Percentiles rank a stretch among this genome's conserved stretches.
Evolutionary conservation across 2,888 invertebrate species (phyloP).

Genomic region (Eupithecia tripunctaria): DNA sequence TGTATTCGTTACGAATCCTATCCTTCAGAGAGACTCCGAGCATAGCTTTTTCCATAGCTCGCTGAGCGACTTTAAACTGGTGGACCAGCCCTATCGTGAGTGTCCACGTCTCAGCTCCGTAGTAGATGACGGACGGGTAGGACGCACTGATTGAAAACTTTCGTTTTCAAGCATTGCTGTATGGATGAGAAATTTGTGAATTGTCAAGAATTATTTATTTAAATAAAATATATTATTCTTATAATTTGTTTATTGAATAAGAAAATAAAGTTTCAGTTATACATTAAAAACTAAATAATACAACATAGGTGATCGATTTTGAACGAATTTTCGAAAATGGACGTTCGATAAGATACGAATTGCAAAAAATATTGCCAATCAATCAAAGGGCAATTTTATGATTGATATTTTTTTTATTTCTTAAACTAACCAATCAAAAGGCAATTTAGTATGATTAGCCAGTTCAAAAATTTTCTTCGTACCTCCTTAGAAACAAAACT

Average conservation of each 20-base stretch:
- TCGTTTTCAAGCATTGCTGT: too few relatives aligned
- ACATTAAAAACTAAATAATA: conserved; percentile 36
- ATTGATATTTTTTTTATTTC: background rate
- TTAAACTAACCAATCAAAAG: conserved; percentile 1
- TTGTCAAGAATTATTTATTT: background rate
- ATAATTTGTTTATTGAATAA: conserved; percentile 30
- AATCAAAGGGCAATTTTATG: conserved; percentile 3
- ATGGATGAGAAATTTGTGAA: too few relatives aligned
- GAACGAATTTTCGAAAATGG: background rate
- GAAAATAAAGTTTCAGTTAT: conserved; percentile 21
- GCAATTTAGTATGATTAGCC: conserved; percentile 8
- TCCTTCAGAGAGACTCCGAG: too few relatives aligned
- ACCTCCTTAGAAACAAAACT: background rate
- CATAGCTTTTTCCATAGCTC: too few relatives aligned
- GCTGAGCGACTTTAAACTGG: too few relatives aligned
- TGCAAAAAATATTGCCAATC: background rate
- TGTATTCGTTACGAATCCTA: too few relatives aligned
- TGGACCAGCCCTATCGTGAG: too few relatives aligned
- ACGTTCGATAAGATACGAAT: background rate
- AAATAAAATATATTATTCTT: conserved; percentile 15
- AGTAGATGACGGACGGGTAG: too few relatives aligned
- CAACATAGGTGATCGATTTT: background rate
- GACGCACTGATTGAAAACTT: too few relatives aligned
- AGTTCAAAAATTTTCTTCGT: background rate
- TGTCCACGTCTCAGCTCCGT: too few relatives aligned